Conservation (phyloP, 2,113 vertebrate genomes). For the Tautogolabrus adspersus region DNA sequence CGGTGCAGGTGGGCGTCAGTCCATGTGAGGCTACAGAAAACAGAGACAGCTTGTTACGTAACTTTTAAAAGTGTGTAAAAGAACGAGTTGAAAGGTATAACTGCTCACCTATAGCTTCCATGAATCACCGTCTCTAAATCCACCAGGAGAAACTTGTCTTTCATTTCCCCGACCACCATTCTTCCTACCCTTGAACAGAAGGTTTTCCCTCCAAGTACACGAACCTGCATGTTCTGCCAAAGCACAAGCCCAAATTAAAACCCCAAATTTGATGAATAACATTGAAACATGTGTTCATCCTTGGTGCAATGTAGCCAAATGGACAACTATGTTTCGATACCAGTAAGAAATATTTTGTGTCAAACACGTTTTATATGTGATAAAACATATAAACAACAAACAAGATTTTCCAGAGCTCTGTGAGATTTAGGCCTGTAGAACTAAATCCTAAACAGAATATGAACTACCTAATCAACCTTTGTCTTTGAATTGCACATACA, state of each 20-base stretch:
- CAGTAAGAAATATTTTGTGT: neutral
- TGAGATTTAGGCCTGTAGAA: too few relatives aligned
- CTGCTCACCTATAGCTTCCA: slow-evolving; percentile 89
- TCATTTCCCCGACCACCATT: slow-evolving; percentile 86
- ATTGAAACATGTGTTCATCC: neutral
- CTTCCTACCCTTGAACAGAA: slow-evolving; percentile 84
- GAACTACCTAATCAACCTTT: neutral
- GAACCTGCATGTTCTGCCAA: slow-evolving; percentile 86
- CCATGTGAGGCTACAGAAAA: slow-evolving; percentile 82
- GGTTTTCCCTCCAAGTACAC: slow-evolving; percentile 83
- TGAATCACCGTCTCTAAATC: slow-evolving; percentile 87
- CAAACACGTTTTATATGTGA: neutral
- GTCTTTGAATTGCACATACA: neutral
- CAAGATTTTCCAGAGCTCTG: neutral
- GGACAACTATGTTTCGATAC: neutral
- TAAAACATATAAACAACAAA: neutral
- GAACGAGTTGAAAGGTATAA: neutral
- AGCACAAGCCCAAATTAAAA: slow-evolving; percentile 13
- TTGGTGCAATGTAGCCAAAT: neutral
- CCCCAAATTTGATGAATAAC: neutral
- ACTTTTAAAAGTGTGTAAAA: neutral
- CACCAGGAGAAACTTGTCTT: slow-evolving; percentile 89
- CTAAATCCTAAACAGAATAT: too few relatives aligned
- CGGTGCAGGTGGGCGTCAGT: slow-evolving; percentile 84
- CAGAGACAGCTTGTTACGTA: slow-evolving; percentile 31